These are phyloP conservation scores for Xylota segnis DNA, from an alignment of 2,888 invertebrate species.

Conservation along the genomic window DNA sequence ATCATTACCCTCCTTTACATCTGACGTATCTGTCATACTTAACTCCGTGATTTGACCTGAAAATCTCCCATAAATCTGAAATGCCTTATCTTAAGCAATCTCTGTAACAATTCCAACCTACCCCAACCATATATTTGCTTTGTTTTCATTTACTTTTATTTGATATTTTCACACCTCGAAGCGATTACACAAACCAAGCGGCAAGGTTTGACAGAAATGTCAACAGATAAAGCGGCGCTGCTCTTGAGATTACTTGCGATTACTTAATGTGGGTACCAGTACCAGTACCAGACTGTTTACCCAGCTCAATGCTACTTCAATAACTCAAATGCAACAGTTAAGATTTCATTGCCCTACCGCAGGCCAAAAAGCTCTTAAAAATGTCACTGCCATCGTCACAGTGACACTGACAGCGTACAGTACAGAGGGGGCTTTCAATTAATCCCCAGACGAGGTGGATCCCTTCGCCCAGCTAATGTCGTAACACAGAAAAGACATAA, in stretches of 20 bases:
- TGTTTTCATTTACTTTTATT: not conserved
- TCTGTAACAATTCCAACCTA: no score
- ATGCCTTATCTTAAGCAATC: no score
- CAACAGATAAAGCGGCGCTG: not conserved
- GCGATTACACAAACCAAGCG: not conserved
- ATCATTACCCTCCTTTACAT: no score
- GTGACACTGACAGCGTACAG: no score
- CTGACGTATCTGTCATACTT: no score
- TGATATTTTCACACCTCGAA: not conserved
- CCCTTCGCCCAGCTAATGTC: not conserved
- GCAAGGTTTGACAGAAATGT: constrained; percentile 9
- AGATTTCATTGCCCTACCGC: not conserved
- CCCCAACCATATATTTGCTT: not conserved
- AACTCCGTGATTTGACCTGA: no score
- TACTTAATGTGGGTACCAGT: constrained; percentile 9
- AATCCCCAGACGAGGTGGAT: not conserved
- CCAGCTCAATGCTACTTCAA: constrained; percentile 36
- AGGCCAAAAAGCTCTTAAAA: not conserved
- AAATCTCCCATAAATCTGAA: no score
- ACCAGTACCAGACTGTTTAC: constrained; percentile 33
- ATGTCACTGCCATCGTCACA: not conserved
- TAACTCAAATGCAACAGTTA: constrained; percentile 7
- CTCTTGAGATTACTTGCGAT: constrained; percentile 13
- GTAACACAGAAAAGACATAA: not conserved
- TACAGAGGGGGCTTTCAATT: no score